phyloP scores from a whole-genome alignment of 2,888 invertebrate genomes.

The Catonia carolina region DNA sequence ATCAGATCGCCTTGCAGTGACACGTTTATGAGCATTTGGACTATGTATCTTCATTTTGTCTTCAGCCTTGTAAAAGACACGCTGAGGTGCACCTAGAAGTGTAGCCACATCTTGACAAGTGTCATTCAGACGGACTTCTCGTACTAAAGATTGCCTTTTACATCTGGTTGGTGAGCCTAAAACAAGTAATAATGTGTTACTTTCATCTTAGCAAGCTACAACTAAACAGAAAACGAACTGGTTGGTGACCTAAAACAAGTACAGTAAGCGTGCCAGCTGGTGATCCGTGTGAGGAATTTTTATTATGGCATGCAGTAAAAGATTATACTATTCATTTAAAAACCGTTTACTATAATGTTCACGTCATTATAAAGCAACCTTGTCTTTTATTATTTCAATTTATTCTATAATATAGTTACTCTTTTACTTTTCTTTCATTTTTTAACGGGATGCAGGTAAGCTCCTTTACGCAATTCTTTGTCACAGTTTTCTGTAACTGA shows the following conservation, averaged over 20 bases:
- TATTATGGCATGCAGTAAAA: too few species aligned
- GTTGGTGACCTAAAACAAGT: neutral
- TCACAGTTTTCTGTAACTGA: too few species aligned
- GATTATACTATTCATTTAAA: too few species aligned
- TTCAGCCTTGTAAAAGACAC: slow-evolving; percentile 94
- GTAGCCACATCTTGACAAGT: slow-evolving; percentile 83
- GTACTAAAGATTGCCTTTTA: slow-evolving; percentile 44
- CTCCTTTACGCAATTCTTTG: too few species aligned
- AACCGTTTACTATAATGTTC: too few species aligned
- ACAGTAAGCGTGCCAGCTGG: neutral
- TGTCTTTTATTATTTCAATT: too few species aligned
- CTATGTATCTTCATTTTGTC: slow-evolving; percentile 99
- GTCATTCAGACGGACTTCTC: slow-evolving; percentile 75
- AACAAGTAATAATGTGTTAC: too few species aligned
- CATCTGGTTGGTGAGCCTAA: slow-evolving; percentile 17
- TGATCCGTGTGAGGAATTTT: too few species aligned
- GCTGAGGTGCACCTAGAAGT: slow-evolving; percentile 84
- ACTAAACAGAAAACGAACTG: neutral
- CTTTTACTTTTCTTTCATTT: too few species aligned
- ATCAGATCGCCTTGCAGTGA: slow-evolving; percentile 76
- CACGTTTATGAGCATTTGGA: slow-evolving; percentile 72
- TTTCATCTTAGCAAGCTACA: neutral
- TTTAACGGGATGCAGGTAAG: too few species aligned
- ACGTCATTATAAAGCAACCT: too few species aligned
- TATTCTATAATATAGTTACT: too few species aligned